A percentile compares a stretch with the other conserved stretches of the same genome.
Conservation (phyloP, 2,797 vertebrate species). For the Chlorospingus flavigularis region DNA sequence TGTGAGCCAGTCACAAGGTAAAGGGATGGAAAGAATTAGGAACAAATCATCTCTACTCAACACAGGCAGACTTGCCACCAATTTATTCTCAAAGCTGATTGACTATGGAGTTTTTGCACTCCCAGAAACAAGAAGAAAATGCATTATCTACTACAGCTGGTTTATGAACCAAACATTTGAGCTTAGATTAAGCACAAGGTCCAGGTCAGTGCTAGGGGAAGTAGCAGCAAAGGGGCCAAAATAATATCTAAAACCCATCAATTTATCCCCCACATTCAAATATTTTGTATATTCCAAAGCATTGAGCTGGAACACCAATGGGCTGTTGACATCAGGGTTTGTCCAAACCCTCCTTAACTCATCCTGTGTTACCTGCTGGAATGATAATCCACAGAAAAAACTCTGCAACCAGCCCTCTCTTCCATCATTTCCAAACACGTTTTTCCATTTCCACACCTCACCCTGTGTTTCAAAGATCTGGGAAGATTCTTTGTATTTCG, state of each 20-base stretch:
- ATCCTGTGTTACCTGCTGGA: background rate
- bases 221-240: background rate
- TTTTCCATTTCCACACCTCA: background rate
- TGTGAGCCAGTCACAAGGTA: background rate
- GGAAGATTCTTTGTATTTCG: background rate
- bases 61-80: background rate
- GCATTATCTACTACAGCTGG: background rate
- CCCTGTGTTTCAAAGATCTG: background rate
- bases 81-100: background rate
- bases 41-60: background rate
- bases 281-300: background rate
- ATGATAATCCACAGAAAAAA: background rate
- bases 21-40: background rate
- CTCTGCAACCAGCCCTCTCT: background rate
- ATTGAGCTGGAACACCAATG: rapidly evolving
- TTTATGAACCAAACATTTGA: background rate
- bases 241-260: background rate
- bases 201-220: background rate
- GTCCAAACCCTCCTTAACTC: background rate
- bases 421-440: background rate
- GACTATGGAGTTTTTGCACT: background rate
- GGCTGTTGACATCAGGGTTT: background rate
- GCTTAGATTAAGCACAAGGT: background rate
- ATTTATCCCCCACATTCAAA: background rate
- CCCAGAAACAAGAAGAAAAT: background rate